Base-by-base conservation (phyloP, 1,140 invertebrate species). In the Acromyrmex charruanus region DNA sequence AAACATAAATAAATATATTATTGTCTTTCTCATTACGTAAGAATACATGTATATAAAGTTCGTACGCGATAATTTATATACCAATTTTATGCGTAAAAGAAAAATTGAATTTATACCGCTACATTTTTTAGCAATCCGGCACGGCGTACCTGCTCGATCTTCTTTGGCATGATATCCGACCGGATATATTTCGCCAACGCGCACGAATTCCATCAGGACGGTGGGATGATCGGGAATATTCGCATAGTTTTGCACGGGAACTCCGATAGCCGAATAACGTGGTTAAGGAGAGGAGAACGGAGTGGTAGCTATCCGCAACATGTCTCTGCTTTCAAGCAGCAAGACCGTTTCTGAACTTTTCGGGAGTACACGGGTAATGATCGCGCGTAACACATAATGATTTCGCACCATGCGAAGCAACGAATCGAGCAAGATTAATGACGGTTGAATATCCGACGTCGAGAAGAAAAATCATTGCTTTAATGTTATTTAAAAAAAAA, bases 251-350 rank as follows among this genome's bases (percentile, higher is more conserved):
- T 88, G 92, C 59, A 87, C 72, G 85, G 87, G 85, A 88, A 89
- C 87, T 87, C 87, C 89, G 89, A 91, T 89, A 87, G 89, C 81
- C 35, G 89, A 89, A 79, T 86, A 88, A 89, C 91, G 89, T 91
- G 90, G 88, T 90, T 91, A 93, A 91, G 91, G 91, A 74, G 90
- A 90, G 85, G 85, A 92, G 90, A 90, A 90, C 77, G 89, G 80
- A 87, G 91, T 91, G 88, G 89, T 93, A 93, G 90, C 93, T 94
- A 93, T 94, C 94, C 94, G 94, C 94, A 95, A 95, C 95, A 95
- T 94, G 94, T 95, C 93, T 95, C 93, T 95, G 95, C 94, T 95
- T 94, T 95, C 93, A 95, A 94, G 93, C 93, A 93, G 85, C 90
- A 88, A 89, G 93, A 92, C 91, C 87, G 93, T 74, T 84, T 89